Percentiles rank a stretch among this genome's conserved stretches.
phyloP scores from a whole-genome alignment of 2,113 vertebrate species.

The Corynorhinus townsendii region DNA sequence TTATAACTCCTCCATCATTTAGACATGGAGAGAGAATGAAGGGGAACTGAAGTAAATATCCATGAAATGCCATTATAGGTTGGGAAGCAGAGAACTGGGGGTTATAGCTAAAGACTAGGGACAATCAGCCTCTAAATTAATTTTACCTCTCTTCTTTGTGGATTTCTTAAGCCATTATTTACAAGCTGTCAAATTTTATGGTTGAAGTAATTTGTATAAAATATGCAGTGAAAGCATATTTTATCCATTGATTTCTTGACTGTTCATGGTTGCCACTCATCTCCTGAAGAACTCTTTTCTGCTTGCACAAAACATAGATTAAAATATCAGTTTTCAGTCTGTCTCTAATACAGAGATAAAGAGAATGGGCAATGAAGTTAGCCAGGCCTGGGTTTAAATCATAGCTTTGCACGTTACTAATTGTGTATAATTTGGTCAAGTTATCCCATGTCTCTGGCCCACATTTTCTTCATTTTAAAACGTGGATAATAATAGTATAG shows the following conservation, averaged over 20 bases:
- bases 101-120: neutral
- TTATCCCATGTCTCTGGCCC: neutral
- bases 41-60: neutral
- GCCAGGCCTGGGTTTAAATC: neutral
- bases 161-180: slow-evolving; percentile 37
- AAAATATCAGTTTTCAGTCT: neutral
- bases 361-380: neutral
- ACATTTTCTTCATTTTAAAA: neutral
- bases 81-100: neutral
- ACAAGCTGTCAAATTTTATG: slow-evolving; percentile 51
- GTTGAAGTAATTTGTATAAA: slow-evolving; percentile 22
- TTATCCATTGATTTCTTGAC: neutral
- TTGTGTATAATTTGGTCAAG: neutral
- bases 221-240: neutral
- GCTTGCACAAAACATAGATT: neutral
- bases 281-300: neutral
- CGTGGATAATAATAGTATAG: neutral
- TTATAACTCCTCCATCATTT: neutral
- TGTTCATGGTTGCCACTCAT: neutral
- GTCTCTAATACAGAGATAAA: neutral
- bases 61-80: fast-evolving
- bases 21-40: neutral
- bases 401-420: neutral
- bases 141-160: slow-evolving; percentile 30
- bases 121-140: slow-evolving; percentile 7